A percentile compares a stretch with the other conserved stretches of the same genome.
Evolutionary conservation across 2,888 invertebrate genomes (phyloP).

Genomic region (Gisinianus flammeolus): DNA sequence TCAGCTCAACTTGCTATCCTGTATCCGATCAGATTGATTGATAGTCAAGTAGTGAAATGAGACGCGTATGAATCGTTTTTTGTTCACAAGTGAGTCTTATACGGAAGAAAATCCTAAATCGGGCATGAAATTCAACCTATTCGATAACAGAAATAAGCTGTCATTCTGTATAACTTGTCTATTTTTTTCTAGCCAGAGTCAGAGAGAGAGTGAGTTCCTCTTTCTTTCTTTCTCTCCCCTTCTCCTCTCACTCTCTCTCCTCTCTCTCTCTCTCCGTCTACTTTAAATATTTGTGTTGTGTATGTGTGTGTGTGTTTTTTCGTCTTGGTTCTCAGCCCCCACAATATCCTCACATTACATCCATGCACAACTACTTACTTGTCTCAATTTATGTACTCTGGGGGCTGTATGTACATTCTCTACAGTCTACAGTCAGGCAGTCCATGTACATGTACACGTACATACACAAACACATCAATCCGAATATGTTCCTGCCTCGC

Average conservation of each 20-base stretch:
- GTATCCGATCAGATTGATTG: constrained; percentile 39
- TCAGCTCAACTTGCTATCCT: constrained; percentile 27
- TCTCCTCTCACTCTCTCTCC: constrained; percentile 10
- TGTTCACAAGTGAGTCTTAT: constrained; percentile 31
- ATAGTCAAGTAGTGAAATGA: constrained; percentile 48
- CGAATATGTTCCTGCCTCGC: too few species aligned
- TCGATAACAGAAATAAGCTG: constrained; percentile 54
- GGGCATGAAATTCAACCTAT: constrained; percentile 53
- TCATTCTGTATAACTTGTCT: constrained; percentile 50
- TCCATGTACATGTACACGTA: neutral
- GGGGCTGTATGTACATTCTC: constrained; percentile 11
- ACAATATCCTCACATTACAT: constrained; percentile 33
- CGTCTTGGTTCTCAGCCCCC: constrained; percentile 19
- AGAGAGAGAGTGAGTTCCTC: too few species aligned
- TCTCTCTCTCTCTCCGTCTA: constrained; percentile 31
- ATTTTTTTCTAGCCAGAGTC: constrained; percentile 40
- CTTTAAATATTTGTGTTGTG: constrained; percentile 46
- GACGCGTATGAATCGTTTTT: constrained; percentile 45
- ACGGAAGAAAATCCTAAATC: constrained; percentile 45
- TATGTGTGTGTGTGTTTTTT: constrained; percentile 19
- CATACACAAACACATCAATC: constrained; percentile 19
- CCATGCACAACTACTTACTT: constrained; percentile 27
- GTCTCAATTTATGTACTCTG: constrained; percentile 37
- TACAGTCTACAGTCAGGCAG: neutral
- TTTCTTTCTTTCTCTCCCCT: constrained; percentile 36